These are phyloP conservation scores for Melanostigma gelatinosum DNA, from an alignment of 2,113 vertebrate species.

Conservation along the genomic window DNA sequence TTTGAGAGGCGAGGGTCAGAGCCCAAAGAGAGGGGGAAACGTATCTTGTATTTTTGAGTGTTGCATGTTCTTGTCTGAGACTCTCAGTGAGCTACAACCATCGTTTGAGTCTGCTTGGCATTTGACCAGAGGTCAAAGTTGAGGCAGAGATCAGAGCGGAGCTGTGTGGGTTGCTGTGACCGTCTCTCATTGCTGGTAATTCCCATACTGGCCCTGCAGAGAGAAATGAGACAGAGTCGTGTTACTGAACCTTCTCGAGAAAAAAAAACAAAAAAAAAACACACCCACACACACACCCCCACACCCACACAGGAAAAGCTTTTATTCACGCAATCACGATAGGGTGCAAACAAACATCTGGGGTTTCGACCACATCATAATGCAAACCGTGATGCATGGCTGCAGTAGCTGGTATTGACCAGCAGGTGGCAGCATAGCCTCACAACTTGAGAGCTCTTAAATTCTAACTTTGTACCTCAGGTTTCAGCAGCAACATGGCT, in stretches of 20 bases:
- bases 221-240: conserved; percentile 57
- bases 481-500: conserved; percentile 63
- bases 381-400: conserved; percentile 62
- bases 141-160: conserved; percentile 71
- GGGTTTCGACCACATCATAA: conserved; percentile 55
- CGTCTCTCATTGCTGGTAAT: conserved; percentile 95
- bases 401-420: conserved; percentile 72
- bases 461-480: conserved; percentile 51
- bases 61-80: conserved; percentile 59
- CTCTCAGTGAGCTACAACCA: conserved; percentile 73
- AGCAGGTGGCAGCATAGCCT: conserved; percentile 80
- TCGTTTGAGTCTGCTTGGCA: conserved; percentile 76
- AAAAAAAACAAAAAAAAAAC: not conserved
- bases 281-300: too few species aligned
- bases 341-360: conserved; percentile 65
- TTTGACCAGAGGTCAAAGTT: conserved; percentile 71
- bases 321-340: conserved; percentile 40
- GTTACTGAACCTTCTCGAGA: conserved; percentile 43
- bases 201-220: conserved; percentile 96
- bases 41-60: conserved; percentile 54
- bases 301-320: conserved; percentile 18
- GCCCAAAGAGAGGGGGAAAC: conserved; percentile 54
- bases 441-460: conserved; percentile 59
- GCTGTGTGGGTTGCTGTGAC: conserved; percentile 73
- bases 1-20: conserved; percentile 53